Evolutionary conservation across 2,797 vertebrate genomes (phyloP).

Genomic region (Pipistrellus pygmaeus): DNA sequence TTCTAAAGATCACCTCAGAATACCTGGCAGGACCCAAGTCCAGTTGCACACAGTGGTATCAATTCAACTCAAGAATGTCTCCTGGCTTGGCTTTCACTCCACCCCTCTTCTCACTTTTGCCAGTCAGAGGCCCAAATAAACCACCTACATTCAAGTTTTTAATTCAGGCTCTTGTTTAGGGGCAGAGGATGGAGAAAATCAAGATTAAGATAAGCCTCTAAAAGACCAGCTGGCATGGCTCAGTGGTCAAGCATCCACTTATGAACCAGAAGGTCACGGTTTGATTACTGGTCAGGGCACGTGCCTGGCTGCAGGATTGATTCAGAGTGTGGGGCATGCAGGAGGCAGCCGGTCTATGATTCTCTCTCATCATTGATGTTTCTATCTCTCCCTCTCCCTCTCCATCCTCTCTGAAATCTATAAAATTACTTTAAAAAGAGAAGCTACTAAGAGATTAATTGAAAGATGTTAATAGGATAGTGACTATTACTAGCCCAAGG

Average conservation of each 20-base stretch:
- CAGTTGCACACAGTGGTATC: background rate
- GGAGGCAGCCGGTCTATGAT: no score
- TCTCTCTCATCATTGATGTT: no score
- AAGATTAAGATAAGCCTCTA: conserved; percentile 17
- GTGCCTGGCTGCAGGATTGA: no score
- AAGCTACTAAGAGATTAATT: conserved; percentile 30
- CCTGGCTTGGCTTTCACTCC: background rate
- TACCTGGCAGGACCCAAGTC: background rate
- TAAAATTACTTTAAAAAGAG: background rate
- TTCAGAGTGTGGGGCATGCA: no score
- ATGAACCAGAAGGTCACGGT: no score
- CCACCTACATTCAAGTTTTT: background rate
- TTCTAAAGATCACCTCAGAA: background rate
- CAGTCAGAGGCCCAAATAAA: background rate
- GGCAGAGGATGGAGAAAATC: background rate
- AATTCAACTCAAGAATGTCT: background rate
- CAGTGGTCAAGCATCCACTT: no score
- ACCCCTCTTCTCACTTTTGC: background rate
- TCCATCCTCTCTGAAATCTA: no score
- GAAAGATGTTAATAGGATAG: background rate
- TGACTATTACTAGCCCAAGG: background rate
- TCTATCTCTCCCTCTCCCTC: no score
- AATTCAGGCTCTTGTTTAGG: background rate
- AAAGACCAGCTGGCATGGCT: background rate
- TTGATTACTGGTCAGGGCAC: no score